Base-by-base conservation (phyloP, 2,888 invertebrate genomes). In the Lasioglossum vierecki region DNA sequence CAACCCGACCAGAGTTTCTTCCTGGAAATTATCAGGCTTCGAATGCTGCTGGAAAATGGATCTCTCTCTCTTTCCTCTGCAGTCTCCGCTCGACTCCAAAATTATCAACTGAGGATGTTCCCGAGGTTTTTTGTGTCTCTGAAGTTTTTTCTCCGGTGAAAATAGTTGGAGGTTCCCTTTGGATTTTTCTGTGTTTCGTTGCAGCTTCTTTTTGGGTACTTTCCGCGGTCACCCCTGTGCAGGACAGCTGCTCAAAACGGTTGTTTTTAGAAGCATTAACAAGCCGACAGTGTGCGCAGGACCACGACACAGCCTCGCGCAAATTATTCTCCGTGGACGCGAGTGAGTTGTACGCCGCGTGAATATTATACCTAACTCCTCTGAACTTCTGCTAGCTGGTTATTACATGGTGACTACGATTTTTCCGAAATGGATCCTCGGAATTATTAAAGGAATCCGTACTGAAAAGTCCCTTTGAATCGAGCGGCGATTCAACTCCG, bases 221-320 rank as follows among this genome's bases (percentile, higher is more conserved):
- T 68, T n/a, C 22, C 68, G 63, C 63, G 63, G 30, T 18, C 35
- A 26, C 13, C 18, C 26, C 15, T 44, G 73, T 73, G 22, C 57
- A 18, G 30, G 70, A 49, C 80, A n/a, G 41, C 22, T 41, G 22
- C 44, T n/a, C 18, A 44, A 22, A 68, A 49, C 53, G 46, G 53
- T 77, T 77, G 41, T 44, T 74, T 77, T 53, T 68, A 22, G n/a
- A 18, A n/a, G 39, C 39, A 70, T 84, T 84, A 70, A 74, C 73
- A 13, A 44, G n/a, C 13, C 26, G n/a, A 35, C 46, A 22, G 39
- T 35, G 41, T 49, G 49, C 63, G 72, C 39, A 26, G n/a, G 46
- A 70, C 41, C 53, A 44, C 22, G 22, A 68, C 39, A 35, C 73
- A n/a, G 22, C 71, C 53, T 57, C 35, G 72, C 8, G 44, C 9